phyloP scores from a whole-genome alignment of 2,113 vertebrate species.

The Balaeniceps rex region DNA sequence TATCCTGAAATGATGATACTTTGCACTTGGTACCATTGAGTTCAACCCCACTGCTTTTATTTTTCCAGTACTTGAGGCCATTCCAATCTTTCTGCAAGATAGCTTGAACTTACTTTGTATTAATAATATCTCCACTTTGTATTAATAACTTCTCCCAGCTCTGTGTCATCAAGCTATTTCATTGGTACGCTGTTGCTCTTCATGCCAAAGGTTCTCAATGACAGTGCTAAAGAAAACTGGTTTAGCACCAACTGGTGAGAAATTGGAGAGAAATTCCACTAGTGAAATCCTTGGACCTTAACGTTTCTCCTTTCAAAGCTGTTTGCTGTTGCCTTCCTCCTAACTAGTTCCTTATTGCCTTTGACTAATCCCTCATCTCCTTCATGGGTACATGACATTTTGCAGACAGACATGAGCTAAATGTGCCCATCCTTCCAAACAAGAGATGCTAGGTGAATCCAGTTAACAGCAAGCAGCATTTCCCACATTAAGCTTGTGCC shows the following conservation, averaged over 20 bases:
- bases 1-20: neutral
- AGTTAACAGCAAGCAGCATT: neutral
- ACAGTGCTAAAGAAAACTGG: constrained; percentile 5
- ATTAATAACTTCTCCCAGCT: neutral
- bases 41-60: neutral
- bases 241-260: constrained; percentile 3
- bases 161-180: neutral
- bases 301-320: constrained; percentile 6
- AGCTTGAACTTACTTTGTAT: neutral
- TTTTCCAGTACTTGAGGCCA: neutral
- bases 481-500: neutral
- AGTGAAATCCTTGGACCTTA: constrained; percentile 44
- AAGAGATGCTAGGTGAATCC: neutral
- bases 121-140: neutral
- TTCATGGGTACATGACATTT: constrained; percentile 52
- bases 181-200: neutral
- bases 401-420: constrained; percentile 46
- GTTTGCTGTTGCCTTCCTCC: constrained; percentile 35
- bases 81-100: neutral
- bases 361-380: constrained; percentile 52
- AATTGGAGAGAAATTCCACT: constrained; percentile 5
- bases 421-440: neutral
- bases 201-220: neutral
- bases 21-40: neutral
- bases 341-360: constrained; percentile 52